Base-by-base conservation (phyloP, 2,888 invertebrate genomes). In the Thereva unica region DNA sequence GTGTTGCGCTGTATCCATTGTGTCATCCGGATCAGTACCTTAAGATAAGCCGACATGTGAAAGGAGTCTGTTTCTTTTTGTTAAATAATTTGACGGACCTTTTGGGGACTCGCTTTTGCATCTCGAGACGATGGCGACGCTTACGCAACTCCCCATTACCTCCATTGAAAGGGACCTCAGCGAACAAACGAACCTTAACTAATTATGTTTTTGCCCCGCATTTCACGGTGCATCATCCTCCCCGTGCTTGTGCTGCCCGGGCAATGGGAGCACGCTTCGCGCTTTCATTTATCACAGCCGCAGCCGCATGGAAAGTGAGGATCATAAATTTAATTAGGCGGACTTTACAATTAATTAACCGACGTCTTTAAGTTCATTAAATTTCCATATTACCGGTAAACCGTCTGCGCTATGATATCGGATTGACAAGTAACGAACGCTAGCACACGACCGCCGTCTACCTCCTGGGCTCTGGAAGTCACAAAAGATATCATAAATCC, bases 261-360 rank as follows among this genome's bases (percentile, higher is more conserved):
- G 40, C 50, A 40, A n/a, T 38, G 4, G 34, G 50, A 3, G 50
- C 49, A 23, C 23, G 23, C 23, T 23, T 23, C 34, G 49, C 35
- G 50, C 34, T 10, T 40, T 50, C 61, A 61, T 61, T 61, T 61
- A 61, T 61, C 61, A 61, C 49, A 61, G 50, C 50, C 40, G 23
- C 23, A 23, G 23, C 1, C 12, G 41, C 49, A 61, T 40, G 40
- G 50, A 50, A 61, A 61, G 61, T 50, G 45, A 49, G 35, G 50
- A 12, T n/a, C 52, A 59, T 66, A 66, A 66, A 66, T 66, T 66
- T 66, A 66, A 66, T 66, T 66, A 66, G 61, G 66, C 61, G 61
- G 52, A 67, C 61, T 61, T 67, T 67, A 67, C 61, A 67, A 67
- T 67, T 67, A 67, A 67, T 67, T 67, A 67, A 61, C 47, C 67